A percentile compares a stretch with the other conserved stretches of the same genome.
Conservation (phyloP, 2,113 vertebrate genomes). For the Anoura caudifer region DNA sequence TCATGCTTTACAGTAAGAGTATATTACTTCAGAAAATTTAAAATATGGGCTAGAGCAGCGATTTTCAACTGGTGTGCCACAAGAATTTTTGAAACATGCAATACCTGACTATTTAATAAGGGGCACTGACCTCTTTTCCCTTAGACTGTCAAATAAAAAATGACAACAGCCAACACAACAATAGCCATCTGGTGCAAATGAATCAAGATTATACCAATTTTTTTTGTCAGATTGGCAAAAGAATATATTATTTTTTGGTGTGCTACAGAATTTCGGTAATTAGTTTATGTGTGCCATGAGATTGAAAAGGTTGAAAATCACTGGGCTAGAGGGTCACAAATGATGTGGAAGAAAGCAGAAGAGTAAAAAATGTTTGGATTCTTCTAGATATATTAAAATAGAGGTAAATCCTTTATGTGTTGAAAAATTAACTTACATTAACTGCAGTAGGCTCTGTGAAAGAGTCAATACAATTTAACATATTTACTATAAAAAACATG, state of each 20-base stretch:
- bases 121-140: background rate
- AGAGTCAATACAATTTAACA: slow-evolving; percentile 10
- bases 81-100: background rate
- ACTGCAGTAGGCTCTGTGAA: background rate
- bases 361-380: background rate
- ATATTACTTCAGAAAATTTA: slow-evolving; percentile 18
- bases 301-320: background rate
- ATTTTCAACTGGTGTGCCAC: background rate
- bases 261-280: background rate
- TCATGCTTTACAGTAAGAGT: background rate
- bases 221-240: background rate
- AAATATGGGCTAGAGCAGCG: background rate
- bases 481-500: background rate
- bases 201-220: background rate
- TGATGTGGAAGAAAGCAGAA: background rate
- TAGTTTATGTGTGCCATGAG: background rate
- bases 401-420: background rate
- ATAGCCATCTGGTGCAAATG: background rate
- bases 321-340: background rate
- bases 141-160: background rate
- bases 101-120: background rate
- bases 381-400: background rate
- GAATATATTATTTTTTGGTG: background rate
- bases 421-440: background rate
- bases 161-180: too few species aligned